Conservation (phyloP, 2,888 invertebrate species). For the Leucoma salicis region DNA sequence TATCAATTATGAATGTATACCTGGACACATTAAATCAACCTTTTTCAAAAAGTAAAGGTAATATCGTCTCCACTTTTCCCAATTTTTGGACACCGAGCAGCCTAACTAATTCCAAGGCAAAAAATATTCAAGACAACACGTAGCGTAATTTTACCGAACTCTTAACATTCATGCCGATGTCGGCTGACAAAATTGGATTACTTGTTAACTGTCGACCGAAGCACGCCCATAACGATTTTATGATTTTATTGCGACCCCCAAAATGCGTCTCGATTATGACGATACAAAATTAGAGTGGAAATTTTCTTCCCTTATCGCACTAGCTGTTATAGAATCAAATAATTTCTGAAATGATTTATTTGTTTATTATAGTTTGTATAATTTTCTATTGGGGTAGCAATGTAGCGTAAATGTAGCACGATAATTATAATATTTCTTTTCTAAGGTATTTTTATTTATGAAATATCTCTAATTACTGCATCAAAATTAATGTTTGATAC, state of each 20-base stretch:
- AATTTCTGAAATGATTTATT: not conserved
- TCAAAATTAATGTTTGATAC: too few relatives aligned
- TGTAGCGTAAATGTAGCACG: too few relatives aligned
- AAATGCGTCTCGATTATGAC: conserved; percentile 57
- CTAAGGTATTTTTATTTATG: too few relatives aligned
- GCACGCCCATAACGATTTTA: conserved; percentile 64
- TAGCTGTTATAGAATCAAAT: not conserved
- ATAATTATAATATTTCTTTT: too few relatives aligned
- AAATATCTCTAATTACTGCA: too few relatives aligned
- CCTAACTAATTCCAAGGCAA: conserved; percentile 1
- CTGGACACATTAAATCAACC: too few relatives aligned
- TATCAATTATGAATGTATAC: too few relatives aligned
- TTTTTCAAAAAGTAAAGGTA: too few relatives aligned
- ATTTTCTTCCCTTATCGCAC: conserved; percentile 24
- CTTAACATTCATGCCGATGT: conserved; percentile 64
- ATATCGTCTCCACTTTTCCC: too few relatives aligned
- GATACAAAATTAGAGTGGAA: conserved; percentile 46
- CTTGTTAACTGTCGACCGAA: conserved; percentile 61
- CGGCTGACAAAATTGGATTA: conserved; percentile 75
- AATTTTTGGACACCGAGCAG: too few relatives aligned
- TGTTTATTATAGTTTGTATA: not conserved
- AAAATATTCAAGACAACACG: conserved; percentile 28
- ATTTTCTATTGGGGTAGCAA: not conserved
- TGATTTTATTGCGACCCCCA: conserved; percentile 67
- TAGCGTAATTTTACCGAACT: conserved; percentile 61